Evolutionary conservation across 30 jellyfish, hydroid and myxozoan species (phyloP).

Genomic region (Aurelia aurita): DNA sequence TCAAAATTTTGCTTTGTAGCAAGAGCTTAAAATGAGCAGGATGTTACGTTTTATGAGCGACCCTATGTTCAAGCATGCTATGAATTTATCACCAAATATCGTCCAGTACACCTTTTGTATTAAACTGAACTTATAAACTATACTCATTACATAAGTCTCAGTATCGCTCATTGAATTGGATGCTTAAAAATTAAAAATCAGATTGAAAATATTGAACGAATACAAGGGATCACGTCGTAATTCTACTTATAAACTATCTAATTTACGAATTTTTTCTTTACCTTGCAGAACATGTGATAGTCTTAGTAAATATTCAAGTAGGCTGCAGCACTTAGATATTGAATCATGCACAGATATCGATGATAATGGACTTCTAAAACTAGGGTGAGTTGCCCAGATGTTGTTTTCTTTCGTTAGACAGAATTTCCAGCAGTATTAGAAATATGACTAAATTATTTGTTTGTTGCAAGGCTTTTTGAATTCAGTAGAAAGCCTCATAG

Average conservation of each 20-base stretch:
- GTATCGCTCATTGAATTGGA: too few species aligned
- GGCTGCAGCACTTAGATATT: conserved; percentile 76
- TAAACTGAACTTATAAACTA: background rate
- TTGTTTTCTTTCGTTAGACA: background rate
- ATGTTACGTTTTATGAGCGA: too few species aligned
- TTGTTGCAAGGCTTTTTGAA: too few species aligned
- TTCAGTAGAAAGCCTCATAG: too few species aligned
- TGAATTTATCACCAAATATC: background rate
- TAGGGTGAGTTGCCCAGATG: conserved; percentile 65
- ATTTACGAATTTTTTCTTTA: background rate
- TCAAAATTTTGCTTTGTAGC: too few species aligned
- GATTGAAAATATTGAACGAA: too few species aligned
- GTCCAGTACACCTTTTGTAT: background rate
- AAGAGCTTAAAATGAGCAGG: too few species aligned
- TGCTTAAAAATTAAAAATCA: too few species aligned
- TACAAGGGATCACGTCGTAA: too few species aligned
- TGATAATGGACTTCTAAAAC: conserved; percentile 77
- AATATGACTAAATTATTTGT: too few species aligned
- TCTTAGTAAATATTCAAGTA: conserved; percentile 85
- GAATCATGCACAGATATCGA: conserved; percentile 91
- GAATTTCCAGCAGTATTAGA: background rate
- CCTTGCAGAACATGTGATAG: conserved; percentile 84
- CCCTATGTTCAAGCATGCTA: too few species aligned
- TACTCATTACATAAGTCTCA: too few species aligned
- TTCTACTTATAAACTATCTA: background rate